A percentile compares a stretch with the other conserved stretches of the same genome.
phyloP scores from a whole-genome alignment of 2,113 vertebrate genomes.

The Apaloderma vittatum region DNA sequence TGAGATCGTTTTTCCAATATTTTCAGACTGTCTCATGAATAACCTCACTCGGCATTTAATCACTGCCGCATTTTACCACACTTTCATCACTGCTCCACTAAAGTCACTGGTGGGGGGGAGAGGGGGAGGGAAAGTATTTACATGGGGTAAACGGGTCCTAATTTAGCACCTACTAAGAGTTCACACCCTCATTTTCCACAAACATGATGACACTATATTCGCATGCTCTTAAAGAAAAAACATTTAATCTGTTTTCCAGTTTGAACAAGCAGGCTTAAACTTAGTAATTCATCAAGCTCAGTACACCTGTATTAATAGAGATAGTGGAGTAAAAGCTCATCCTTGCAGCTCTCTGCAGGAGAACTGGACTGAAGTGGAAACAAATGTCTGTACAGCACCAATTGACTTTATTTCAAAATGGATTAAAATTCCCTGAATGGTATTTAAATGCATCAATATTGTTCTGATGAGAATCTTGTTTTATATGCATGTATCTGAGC shows the following conservation, averaged over 20 bases:
- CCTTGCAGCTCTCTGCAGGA: neutral
- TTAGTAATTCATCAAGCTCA: neutral
- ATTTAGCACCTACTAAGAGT: neutral
- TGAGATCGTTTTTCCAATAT: accelerated
- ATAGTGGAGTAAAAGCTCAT: neutral
- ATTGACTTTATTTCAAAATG: neutral
- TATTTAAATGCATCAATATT: neutral
- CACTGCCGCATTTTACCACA: neutral
- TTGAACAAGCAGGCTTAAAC: neutral
- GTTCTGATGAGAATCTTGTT: neutral
- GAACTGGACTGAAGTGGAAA: neutral
- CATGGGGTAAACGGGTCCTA: neutral
- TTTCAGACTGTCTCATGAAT: neutral
- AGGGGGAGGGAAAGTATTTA: neutral
- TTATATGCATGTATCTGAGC: neutral
- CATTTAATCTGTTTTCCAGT: neutral
- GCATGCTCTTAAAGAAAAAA: neutral
- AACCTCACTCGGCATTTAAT: neutral
- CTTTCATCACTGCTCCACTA: neutral
- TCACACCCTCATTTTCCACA: neutral
- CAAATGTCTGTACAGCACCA: neutral
- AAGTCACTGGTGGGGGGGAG: neutral
- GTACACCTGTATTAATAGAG: accelerated
- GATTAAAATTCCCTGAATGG: neutral
- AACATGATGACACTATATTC: neutral